phyloP scores from a whole-genome alignment of 2,888 invertebrate species.

The Antheraea assamensis region DNA sequence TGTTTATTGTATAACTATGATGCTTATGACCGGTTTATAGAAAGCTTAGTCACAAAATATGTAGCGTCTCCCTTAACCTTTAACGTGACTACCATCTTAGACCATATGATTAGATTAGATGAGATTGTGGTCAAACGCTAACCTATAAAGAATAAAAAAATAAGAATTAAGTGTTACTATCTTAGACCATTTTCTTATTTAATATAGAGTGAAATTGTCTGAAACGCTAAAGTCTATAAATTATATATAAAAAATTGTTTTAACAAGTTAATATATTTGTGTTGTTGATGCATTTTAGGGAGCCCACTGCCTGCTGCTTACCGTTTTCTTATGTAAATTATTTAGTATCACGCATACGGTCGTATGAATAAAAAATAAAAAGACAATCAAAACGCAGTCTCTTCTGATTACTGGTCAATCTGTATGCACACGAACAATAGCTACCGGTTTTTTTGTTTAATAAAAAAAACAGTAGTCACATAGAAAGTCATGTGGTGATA shows the following conservation, averaged over 20 bases:
- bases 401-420: slow-evolving; percentile 42
- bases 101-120: too few species aligned
- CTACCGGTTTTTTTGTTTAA: slow-evolving; percentile 45
- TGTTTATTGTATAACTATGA: too few species aligned
- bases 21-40: too few species aligned
- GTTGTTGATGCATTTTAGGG: slow-evolving; percentile 11
- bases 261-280: slow-evolving; percentile 11
- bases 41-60: too few species aligned
- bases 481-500: slow-evolving; percentile 51
- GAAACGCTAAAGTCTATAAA: not conserved
- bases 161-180: too few species aligned
- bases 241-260: not conserved
- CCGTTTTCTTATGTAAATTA: slow-evolving; percentile 22
- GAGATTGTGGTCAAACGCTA: too few species aligned
- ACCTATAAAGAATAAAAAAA: too few species aligned
- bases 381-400: slow-evolving; percentile 22
- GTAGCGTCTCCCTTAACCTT: too few species aligned
- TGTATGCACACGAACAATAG: slow-evolving; percentile 43
- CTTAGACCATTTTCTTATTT: too few species aligned
- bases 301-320: slow-evolving; percentile 19
- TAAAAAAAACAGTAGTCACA: slow-evolving; percentile 56
- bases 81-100: too few species aligned
- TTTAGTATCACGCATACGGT: slow-evolving; percentile 12
- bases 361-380: slow-evolving; percentile 27
- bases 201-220: too few species aligned